Conservation (phyloP, 2,113 vertebrate genomes). For the Grus americana region DNA sequence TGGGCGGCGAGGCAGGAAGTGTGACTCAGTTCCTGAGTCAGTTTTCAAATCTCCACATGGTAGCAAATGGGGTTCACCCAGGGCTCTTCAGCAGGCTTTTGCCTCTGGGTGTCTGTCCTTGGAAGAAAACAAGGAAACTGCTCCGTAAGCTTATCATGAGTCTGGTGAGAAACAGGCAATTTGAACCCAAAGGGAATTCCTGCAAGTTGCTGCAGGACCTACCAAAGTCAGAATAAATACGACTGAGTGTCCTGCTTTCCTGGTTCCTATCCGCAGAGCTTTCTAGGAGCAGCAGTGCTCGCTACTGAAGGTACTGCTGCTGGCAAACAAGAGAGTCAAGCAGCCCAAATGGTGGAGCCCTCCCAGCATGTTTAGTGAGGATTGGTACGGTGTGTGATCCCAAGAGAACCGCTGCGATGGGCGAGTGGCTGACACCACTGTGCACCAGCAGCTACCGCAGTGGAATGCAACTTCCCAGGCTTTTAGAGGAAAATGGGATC, state of each 20-base stretch:
- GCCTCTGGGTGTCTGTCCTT: background rate
- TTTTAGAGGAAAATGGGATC: background rate
- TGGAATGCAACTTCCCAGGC: background rate
- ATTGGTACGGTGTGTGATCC: background rate
- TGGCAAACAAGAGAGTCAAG: background rate
- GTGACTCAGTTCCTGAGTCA: constrained; percentile 82
- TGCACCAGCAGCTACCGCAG: background rate
- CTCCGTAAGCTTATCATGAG: background rate
- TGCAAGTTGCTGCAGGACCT: background rate
- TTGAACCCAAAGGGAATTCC: background rate
- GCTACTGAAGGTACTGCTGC: background rate
- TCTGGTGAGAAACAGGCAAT: background rate
- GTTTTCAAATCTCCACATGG: constrained; percentile 62
- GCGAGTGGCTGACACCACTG: background rate
- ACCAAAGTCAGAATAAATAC: background rate
- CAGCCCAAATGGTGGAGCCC: background rate
- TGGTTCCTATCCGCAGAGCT: background rate
- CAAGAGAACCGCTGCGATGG: background rate
- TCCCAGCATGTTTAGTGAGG: background rate
- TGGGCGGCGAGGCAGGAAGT: constrained; percentile 77
- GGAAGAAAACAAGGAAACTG: background rate
- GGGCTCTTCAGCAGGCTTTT: constrained; percentile 18
- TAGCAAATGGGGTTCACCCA: constrained; percentile 41
- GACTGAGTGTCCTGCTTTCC: background rate
- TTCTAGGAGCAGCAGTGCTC: background rate